phyloP scores from a whole-genome alignment of 2,888 invertebrate species.

The Torymus auratus region DNA sequence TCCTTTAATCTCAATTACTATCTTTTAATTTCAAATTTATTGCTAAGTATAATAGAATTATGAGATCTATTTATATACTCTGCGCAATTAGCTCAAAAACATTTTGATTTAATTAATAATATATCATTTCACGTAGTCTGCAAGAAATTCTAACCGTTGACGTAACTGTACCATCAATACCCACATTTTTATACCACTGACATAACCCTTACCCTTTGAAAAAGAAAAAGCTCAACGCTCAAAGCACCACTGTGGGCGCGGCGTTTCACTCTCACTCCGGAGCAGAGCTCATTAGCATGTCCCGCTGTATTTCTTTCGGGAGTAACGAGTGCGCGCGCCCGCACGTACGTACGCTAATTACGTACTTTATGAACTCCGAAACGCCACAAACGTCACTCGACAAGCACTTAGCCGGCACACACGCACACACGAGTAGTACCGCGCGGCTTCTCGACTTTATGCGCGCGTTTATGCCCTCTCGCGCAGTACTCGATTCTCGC shows the following conservation, averaged over 20 bases:
- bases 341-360: constrained; percentile 62
- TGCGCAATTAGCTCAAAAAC: too few species aligned
- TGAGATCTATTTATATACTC: too few species aligned
- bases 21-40: too few species aligned
- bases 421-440: constrained; percentile 45
- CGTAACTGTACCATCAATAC: too few species aligned
- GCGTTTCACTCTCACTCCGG: background rate
- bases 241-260: background rate
- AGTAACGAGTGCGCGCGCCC: constrained; percentile 46
- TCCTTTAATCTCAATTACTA: too few species aligned
- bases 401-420: constrained; percentile 57
- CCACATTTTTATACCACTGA: too few species aligned
- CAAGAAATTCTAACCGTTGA: too few species aligned
- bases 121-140: too few species aligned
- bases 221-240: background rate
- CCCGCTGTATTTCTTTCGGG: constrained; percentile 58
- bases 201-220: too few species aligned
- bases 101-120: too few species aligned
- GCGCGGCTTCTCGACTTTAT: constrained; percentile 29
- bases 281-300: constrained; percentile 64
- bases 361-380: constrained; percentile 65
- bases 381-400: constrained; percentile 63
- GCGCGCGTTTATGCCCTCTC: constrained; percentile 10
- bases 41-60: too few species aligned
- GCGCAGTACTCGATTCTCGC: constrained; percentile 4